These are phyloP conservation scores for Sylvia borin DNA, from an alignment of 2,797 vertebrate species.

Conservation along the genomic window DNA sequence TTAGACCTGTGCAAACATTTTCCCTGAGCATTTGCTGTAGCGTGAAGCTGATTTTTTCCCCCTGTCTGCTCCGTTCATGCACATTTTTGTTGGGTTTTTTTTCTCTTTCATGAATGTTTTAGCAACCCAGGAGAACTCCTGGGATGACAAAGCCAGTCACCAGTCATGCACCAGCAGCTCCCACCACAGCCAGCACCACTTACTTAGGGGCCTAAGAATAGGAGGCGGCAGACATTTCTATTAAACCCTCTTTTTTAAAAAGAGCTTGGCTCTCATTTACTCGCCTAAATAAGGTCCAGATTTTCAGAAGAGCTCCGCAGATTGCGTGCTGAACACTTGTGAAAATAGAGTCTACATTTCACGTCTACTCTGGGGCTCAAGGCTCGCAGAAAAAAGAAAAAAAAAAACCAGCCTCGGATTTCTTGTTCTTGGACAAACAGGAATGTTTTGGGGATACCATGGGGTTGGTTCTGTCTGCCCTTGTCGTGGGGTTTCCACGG, in stretches of 20 bases:
- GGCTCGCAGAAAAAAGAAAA: not conserved
- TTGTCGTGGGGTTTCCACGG: not conserved
- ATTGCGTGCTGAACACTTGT: constrained; percentile 63
- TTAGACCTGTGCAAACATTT: constrained; percentile 37
- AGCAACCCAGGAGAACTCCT: not conserved
- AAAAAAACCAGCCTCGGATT: not conserved
- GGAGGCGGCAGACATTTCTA: constrained; percentile 64
- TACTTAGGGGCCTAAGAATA: constrained; percentile 60
- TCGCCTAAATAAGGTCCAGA: constrained; percentile 61
- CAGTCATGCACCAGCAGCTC: constrained; percentile 36
- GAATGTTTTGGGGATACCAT: constrained; percentile 19
- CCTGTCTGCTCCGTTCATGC: not conserved
- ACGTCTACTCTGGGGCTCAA: constrained; percentile 10
- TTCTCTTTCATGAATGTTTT: not conserved
- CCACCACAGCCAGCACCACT: constrained; percentile 47
- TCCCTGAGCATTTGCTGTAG: constrained; percentile 18
- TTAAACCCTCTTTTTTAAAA: constrained; percentile 44
- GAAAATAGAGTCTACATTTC: constrained; percentile 62
- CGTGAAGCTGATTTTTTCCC: not conserved
- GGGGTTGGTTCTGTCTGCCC: not conserved
- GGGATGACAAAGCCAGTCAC: constrained; percentile 41
- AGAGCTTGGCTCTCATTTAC: constrained; percentile 58
- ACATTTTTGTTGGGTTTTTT: not conserved
- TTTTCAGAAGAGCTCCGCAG: constrained; percentile 58
- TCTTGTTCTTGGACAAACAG: constrained; percentile 45